Conservation (phyloP, 2,113 vertebrate species). For the Beaufortia kweichowensis region DNA sequence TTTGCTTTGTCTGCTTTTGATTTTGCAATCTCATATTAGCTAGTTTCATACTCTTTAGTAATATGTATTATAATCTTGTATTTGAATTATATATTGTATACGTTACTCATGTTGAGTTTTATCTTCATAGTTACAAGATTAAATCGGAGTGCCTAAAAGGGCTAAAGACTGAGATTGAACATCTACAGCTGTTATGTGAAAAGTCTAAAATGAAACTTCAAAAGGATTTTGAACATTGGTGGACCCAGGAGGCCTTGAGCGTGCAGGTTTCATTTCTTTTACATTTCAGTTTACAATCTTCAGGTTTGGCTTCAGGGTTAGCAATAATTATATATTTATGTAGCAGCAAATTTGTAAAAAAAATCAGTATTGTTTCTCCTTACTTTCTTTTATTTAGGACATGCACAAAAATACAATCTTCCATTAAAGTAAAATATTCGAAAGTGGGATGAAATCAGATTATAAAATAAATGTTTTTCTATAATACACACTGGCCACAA, state of each 20-base stretch:
- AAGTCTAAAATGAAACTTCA: conserved; percentile 84
- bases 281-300: not conserved
- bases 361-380: not conserved
- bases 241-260: conserved; percentile 75
- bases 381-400: too few species aligned
- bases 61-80: not conserved
- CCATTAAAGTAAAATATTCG: too few species aligned
- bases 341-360: not conserved
- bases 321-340: not conserved
- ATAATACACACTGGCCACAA: too few species aligned
- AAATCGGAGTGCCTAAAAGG: conserved; percentile 79
- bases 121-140: conserved; percentile 79
- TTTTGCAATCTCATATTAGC: conserved; percentile 1
- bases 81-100: conserved; percentile 3
- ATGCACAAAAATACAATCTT: too few species aligned
- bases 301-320: too few species aligned
- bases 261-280: conserved; percentile 74
- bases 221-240: conserved; percentile 90
- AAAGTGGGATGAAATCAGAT: too few species aligned
- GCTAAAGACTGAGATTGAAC: conserved; percentile 89
- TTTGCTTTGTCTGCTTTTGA: not conserved
- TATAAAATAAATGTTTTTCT: too few species aligned
- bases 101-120: conserved; percentile 35
- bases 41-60: not conserved
- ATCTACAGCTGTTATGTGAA: conserved; percentile 86